Evolutionary conservation across 2,888 invertebrate species (phyloP).

Genomic region (Callyntrura guangdongensis): DNA sequence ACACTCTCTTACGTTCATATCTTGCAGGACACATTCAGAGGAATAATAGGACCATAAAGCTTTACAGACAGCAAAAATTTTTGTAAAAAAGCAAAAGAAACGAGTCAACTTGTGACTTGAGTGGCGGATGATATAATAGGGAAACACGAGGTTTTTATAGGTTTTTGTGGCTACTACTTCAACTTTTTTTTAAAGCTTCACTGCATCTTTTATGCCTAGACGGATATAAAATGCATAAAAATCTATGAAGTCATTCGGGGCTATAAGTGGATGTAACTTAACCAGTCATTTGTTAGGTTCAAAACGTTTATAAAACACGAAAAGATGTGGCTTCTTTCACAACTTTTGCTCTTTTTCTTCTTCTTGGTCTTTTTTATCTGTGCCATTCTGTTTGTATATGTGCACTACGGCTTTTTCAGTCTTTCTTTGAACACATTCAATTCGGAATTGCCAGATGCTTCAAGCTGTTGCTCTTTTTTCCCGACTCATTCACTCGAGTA

Average conservation of each 20-base stretch:
- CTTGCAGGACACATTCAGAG: neutral
- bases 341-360: slow-evolving; percentile 40
- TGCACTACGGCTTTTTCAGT: neutral
- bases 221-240: neutral
- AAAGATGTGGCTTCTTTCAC: slow-evolving; percentile 48
- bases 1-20: neutral
- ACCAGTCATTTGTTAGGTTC: slow-evolving; percentile 41
- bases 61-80: neutral
- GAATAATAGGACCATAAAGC: no score
- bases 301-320: slow-evolving; percentile 44
- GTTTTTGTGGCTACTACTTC: slow-evolving; percentile 30
- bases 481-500: slow-evolving; percentile 25
- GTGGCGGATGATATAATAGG: neutral
- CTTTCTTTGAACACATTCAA: slow-evolving; percentile 41
- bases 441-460: slow-evolving; percentile 68
- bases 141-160: slow-evolving; percentile 44
- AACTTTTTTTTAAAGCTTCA: neutral
- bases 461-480: slow-evolving; percentile 69
- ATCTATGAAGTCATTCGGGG: neutral
- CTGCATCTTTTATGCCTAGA: neutral
- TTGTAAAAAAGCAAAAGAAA: slow-evolving; percentile 5
- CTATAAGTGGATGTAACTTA: slow-evolving; percentile 22
- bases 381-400: neutral
- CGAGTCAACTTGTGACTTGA: slow-evolving; percentile 40
- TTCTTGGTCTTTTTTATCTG: slow-evolving; percentile 20